phyloP scores from a whole-genome alignment of 2,113 vertebrate species.

The Cisticola juncidis region DNA sequence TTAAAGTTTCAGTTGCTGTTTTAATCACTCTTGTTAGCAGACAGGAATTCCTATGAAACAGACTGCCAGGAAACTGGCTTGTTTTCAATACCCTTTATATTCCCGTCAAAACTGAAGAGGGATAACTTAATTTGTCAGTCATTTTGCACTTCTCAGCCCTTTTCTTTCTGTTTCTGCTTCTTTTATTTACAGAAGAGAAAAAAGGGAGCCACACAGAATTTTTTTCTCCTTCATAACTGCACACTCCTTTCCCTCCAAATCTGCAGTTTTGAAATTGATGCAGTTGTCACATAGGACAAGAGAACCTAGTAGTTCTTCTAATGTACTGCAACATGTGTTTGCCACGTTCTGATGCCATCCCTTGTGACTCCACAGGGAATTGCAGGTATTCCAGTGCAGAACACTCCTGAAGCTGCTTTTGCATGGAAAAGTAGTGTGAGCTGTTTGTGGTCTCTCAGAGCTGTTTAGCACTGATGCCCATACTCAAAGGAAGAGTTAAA shows the following conservation, averaged over 20 bases:
- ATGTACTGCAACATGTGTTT: background rate
- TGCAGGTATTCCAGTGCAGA: background rate
- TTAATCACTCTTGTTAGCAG: background rate
- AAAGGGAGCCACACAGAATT: background rate
- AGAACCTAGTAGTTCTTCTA: background rate
- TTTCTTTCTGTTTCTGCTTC: background rate
- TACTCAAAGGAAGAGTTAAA: background rate
- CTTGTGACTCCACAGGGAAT: background rate
- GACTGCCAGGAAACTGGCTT: background rate
- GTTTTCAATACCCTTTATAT: background rate
- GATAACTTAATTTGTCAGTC: background rate
- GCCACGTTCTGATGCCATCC: background rate
- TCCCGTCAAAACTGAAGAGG: background rate
- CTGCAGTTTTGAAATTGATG: background rate
- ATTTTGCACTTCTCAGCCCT: background rate
- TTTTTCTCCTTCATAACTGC: background rate
- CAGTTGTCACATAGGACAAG: background rate
- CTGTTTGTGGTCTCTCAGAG: background rate
- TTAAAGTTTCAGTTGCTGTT: background rate
- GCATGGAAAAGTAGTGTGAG: background rate
- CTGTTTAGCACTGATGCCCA: background rate
- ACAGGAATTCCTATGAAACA: background rate
- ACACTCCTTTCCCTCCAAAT: background rate
- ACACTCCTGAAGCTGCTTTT: background rate
- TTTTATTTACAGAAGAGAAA: background rate